Evolutionary conservation across 2,797 vertebrate species (phyloP), one percentile per base, ranked within the genome.

Genomic region (Poeciliopsis turneri): DNA sequence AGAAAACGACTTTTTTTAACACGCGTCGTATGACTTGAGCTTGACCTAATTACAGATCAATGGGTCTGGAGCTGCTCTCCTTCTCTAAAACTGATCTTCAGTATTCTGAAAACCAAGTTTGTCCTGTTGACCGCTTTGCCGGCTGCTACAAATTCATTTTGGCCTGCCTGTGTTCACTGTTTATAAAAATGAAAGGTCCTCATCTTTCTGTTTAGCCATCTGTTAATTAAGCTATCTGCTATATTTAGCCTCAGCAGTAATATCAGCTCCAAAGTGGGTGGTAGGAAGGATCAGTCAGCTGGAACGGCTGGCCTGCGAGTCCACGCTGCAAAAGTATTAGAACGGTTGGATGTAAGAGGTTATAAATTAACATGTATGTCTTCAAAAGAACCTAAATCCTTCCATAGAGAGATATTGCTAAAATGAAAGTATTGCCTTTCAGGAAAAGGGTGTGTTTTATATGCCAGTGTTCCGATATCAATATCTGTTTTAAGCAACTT

Each of bases 161-260:
- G 33, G 55, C 5, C 53, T 33, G 47, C 78, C 77, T 81, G 25
- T 69, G 66, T 74, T 79, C 41, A 41, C 49, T 72, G 79, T 77
- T 10, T 81, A 87, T 81, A 77, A 81, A 88, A 88, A 76, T 84
- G 75, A 87, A 84, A 81, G 80, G 77, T 85, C 82, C 74, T 87
- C 76, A 76, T 86, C 73, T 85, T 85, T 81, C 79, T 84, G 49
- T 92, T 89, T 87, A 86, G 72, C 78, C 28, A 74, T 87, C 79
- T 86, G 86, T 89, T 87, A 89, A 85, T 92, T 78, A 46, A 78
- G 69, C 79, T 75, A 78, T 73, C 69, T 46, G 76, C 88, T 89
- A 85, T 90, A 74, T 92, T 90, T 89, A 90, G 84, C 76, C 77
- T 41, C 6, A 20, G n/a, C 64, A 3, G 79, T 82, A 85, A 89